A percentile compares a stretch with the other conserved stretches of the same genome.
Evolutionary conservation across 2,113 vertebrate species (phyloP).

Genomic region (Ctenodactylus gundi): DNA sequence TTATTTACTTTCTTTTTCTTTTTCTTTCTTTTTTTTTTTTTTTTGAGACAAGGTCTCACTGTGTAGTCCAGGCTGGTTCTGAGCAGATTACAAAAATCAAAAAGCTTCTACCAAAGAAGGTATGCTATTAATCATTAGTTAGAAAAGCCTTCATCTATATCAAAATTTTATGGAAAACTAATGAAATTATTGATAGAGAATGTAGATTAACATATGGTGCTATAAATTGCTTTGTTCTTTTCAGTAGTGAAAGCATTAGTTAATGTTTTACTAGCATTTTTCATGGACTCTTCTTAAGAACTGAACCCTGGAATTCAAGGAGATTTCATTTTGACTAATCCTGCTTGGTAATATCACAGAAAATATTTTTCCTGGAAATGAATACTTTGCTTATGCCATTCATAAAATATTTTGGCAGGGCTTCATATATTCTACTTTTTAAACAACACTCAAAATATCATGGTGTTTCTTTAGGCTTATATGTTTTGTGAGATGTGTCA

Average conservation of each 20-base stretch:
- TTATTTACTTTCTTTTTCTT: no score
- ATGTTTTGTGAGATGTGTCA: constrained; percentile 28
- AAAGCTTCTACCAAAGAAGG: background rate
- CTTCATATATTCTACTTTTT: constrained; percentile 61
- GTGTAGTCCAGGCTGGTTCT: no score
- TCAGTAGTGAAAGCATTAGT: background rate
- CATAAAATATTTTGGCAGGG: constrained; percentile 53
- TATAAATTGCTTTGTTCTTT: constrained; percentile 31
- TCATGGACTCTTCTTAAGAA: background rate
- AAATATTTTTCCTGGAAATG: constrained; percentile 49
- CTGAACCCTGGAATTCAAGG: constrained; percentile 40
- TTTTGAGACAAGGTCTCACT: no score
- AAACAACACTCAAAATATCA: constrained; percentile 38
- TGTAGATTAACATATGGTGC: background rate
- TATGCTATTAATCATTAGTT: constrained; percentile 18
- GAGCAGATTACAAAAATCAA: no score
- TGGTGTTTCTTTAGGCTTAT: constrained; percentile 52
- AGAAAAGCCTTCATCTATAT: background rate
- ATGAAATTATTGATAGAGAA: constrained; percentile 27
- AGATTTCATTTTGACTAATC: constrained; percentile 62
- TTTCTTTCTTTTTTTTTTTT: no score
- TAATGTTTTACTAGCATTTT: constrained; percentile 34
- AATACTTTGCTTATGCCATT: constrained; percentile 46
- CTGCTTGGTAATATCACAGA: constrained; percentile 53
- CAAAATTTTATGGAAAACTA: constrained; percentile 40